Percentiles rank a stretch among this genome's conserved stretches.
Evolutionary conservation across 2,797 vertebrate genomes (phyloP).

Genomic region (Cheirogaleus major): DNA sequence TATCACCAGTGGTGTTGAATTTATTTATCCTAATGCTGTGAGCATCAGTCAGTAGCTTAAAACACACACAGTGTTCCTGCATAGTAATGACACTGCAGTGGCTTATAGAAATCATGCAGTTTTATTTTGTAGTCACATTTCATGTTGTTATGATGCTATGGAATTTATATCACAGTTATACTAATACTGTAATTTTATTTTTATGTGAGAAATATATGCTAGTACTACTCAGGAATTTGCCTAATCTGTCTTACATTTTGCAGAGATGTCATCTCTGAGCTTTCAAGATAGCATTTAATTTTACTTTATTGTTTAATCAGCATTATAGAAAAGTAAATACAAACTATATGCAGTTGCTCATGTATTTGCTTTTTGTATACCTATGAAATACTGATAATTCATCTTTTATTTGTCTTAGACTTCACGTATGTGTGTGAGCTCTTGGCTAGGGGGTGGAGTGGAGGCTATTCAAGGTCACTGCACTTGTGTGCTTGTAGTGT

Average conservation of each 20-base stretch:
- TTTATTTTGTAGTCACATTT: not conserved
- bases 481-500: not conserved
- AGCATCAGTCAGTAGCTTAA: not conserved
- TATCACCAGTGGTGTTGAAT: not conserved
- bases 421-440: not conserved
- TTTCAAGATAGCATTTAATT: conserved; percentile 47
- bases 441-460: not conserved
- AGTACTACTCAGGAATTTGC: not conserved
- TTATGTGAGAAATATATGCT: not conserved
- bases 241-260: not conserved
- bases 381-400: not conserved
- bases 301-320: conserved; percentile 18
- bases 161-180: not conserved
- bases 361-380: not conserved
- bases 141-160: accelerated
- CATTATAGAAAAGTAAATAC: conserved; percentile 16
- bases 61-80: not conserved
- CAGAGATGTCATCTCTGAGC: not conserved
- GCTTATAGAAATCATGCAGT: not conserved
- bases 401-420: not conserved
- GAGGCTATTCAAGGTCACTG: not conserved
- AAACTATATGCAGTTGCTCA: not conserved
- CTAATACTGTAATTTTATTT: not conserved
- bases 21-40: too few species aligned
- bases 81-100: accelerated